These are phyloP conservation scores for human (Homo sapiens) DNA, from an alignment of 2,113 vertebrate species.

Conservation along the genomic window GRCh38 chr5:124049001-124049500, in stretches of 20 bases:
- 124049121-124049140: not conserved
- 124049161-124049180: not conserved
- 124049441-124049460: not conserved
- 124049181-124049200: not conserved
- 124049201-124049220: not conserved
- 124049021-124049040: not conserved
- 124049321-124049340: not conserved
- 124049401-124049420: not conserved
- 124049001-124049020: not conserved
- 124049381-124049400: not conserved
- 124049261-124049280: not conserved
- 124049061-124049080: not conserved
- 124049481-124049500: not conserved
- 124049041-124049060: not conserved
- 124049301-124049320: not conserved
- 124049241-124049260: not conserved
- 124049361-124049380: not conserved
- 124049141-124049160: not conserved
- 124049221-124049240: not conserved
- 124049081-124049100: not conserved
- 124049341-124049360: not conserved
- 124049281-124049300: not conserved
- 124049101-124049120: not conserved
- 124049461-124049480: not conserved
- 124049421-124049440: not conserved